These are phyloP conservation scores for Caenorhabditis briggsae DNA, from an alignment of 1,140 invertebrate genomes.

Conservation along the genomic window DNA sequence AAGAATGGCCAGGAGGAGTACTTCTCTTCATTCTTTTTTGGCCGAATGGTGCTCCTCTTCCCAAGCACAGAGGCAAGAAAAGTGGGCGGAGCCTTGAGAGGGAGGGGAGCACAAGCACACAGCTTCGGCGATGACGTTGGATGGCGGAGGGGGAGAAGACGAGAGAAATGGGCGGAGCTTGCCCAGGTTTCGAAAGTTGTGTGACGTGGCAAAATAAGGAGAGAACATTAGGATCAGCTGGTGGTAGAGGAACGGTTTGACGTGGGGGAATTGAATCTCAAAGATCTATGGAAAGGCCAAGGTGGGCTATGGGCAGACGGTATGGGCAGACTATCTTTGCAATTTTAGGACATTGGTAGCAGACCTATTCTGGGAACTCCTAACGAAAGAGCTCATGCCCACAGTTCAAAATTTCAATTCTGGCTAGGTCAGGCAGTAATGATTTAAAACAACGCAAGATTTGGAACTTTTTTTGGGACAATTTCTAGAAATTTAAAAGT, in stretches of 20 bases:
- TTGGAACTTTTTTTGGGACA: too few species aligned
- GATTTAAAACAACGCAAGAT: too few species aligned
- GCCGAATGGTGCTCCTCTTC: not conserved
- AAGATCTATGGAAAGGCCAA: too few species aligned
- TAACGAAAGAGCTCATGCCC: too few species aligned
- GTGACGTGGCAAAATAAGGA: constrained; percentile 25
- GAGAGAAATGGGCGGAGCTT: not conserved
- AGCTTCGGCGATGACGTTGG: constrained; percentile 21
- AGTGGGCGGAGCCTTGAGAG: constrained; percentile 29
- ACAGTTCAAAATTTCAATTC: too few species aligned
- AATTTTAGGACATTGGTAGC: not conserved
- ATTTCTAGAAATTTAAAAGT: too few species aligned
- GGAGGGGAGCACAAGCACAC: constrained; percentile 16
- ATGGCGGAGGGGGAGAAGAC: constrained; percentile 8
- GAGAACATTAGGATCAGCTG: constrained; percentile 9
- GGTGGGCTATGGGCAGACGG: too few species aligned
- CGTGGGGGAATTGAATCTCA: not conserved
- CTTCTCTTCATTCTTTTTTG: constrained; percentile 3
- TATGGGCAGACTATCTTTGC: too few species aligned
- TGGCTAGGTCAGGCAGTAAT: too few species aligned
- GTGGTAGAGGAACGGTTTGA: constrained; percentile 1
- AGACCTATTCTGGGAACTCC: not conserved
- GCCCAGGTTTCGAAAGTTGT: constrained; percentile 31
- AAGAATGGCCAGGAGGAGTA: constrained; percentile 28
- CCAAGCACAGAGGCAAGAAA: not conserved